Base-by-base conservation (phyloP, 2,797 vertebrate species). In the Chelon auratus region DNA sequence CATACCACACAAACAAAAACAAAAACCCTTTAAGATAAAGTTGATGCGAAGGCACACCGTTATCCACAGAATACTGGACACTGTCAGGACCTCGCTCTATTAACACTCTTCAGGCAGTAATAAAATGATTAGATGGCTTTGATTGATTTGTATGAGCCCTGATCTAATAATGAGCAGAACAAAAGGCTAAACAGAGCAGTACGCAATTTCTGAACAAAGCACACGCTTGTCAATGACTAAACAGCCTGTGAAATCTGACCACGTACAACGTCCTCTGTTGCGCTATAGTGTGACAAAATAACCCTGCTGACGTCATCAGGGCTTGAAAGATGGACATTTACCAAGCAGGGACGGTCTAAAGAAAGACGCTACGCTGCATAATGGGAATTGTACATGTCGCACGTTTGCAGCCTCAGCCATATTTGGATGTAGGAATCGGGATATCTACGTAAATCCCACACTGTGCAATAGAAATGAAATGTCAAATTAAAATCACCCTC, bases 281-380 rank as follows among this genome's bases (percentile, higher is more conserved):
- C 43, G 8, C 45, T 47, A 15, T 47, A 47, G 43, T 18, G 43
- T 61, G 10, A 69, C 47, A 47, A 30, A 62, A 48, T 56, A 30
- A 56, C 42, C 22, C 11, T 2, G 22, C 20, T 22, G 9, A 57
- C 18, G 15, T 56, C 40, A 48, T 68, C 17, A 47, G 7, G 17
- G 15, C 13, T 18, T 50, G n/a, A 45, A 55, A 53, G 3, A 20
- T 26, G 7, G n/a, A 62, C 30, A n/a, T 39, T 47, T n/a, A 47
- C 1, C n/a, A 47, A 18, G 17, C 45, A 12, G 12, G 6, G 39
- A 15, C 5, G 0, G 24, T 13, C 20, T 8, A 12, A 30, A 54
- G n/a, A 54, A 18, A 18, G 22, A 18, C 1, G 15, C 42, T 39
- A 7, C 18, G 7, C 15, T 53, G 24, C 52, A 55, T 55, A 11